phyloP scores from a whole-genome alignment of 2,113 vertebrate species.

The Aplodontia rufa region DNA sequence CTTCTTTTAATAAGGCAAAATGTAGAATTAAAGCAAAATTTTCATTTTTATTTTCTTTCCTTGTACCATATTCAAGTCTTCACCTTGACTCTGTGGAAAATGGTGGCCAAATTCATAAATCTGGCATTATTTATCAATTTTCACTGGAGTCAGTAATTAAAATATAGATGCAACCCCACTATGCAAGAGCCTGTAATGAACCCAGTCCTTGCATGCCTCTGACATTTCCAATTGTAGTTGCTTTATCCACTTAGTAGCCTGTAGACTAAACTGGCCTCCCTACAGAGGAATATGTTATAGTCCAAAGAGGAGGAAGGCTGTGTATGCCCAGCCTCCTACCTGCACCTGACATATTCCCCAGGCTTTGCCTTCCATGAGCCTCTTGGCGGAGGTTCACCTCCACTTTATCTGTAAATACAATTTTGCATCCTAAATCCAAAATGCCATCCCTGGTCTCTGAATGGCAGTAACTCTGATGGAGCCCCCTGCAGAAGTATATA shows the following conservation, averaged over 20 bases:
- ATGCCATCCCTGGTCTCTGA: neutral
- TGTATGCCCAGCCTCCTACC: neutral
- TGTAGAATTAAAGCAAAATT: neutral
- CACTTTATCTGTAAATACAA: neutral
- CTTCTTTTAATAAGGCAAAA: neutral
- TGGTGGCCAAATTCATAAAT: neutral
- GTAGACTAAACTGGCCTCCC: neutral
- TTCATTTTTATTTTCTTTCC: neutral
- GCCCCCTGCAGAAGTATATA: neutral
- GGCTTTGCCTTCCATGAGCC: neutral
- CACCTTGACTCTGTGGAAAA: neutral
- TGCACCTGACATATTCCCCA: neutral
- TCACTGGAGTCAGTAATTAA: neutral
- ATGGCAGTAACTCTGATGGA: neutral
- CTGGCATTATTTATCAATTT: neutral
- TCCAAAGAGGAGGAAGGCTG: neutral
- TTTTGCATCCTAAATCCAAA: neutral
- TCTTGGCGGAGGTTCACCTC: neutral
- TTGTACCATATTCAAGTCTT: neutral
- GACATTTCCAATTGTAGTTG: too few relatives aligned
- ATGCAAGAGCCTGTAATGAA: neutral
- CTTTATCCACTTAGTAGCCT: neutral
- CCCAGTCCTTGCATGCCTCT: neutral
- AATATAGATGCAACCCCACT: neutral
- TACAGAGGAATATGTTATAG: neutral